phyloP scores from a whole-genome alignment of 2,797 vertebrate species.

The Diceros bicornis region DNA sequence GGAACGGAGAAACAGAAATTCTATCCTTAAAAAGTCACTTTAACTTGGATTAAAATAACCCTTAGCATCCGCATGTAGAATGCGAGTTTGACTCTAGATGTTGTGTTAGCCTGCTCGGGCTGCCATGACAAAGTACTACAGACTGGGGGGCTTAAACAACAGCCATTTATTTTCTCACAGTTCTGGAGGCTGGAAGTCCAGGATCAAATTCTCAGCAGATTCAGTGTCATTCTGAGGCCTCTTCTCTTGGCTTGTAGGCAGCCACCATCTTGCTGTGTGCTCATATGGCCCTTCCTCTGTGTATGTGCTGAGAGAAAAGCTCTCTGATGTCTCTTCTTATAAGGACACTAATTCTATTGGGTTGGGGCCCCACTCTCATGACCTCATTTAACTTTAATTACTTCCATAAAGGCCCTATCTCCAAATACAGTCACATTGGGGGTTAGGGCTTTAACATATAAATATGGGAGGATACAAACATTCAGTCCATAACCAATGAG shows the following conservation, averaged over 20 bases:
- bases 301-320: neutral
- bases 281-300: neutral
- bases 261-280: neutral
- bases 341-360: neutral
- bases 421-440: neutral
- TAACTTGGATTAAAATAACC: neutral
- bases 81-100: neutral
- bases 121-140: neutral
- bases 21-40: neutral
- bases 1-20: neutral
- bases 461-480: neutral
- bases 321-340: neutral
- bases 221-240: neutral
- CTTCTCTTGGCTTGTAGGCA: neutral
- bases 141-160: neutral
- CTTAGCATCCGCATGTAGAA: neutral
- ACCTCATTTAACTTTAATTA: slow-evolving; percentile 17
- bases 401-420: neutral
- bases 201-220: neutral
- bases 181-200: neutral
- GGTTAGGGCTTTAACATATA: neutral
- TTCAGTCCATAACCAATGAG: neutral
- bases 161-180: neutral
- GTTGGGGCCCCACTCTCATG: neutral
- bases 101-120: neutral